These are phyloP conservation scores for Galaxias olidus DNA, from an alignment of 2,797 vertebrate species.

Conservation along the genomic window DNA sequence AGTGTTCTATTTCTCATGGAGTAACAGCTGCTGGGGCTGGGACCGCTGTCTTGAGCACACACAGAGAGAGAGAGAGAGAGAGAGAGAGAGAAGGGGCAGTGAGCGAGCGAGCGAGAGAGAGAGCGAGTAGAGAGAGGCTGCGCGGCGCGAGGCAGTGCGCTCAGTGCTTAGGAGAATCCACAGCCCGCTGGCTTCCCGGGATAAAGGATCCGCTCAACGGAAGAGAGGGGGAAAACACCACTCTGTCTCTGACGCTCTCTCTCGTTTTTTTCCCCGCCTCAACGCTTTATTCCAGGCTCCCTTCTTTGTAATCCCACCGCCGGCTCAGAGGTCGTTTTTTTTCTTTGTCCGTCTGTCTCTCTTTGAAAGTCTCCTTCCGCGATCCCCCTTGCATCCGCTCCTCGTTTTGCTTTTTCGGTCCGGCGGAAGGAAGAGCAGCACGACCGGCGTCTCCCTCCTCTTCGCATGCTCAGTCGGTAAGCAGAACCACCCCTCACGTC, in stretches of 20 bases:
- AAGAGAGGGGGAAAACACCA: conserved; percentile 35
- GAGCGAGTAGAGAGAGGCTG: conserved; percentile 42
- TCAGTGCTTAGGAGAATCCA: conserved; percentile 75
- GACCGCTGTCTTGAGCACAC: conserved; percentile 69
- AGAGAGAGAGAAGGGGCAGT: conserved; percentile 11
- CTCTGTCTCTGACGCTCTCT: conserved; percentile 23
- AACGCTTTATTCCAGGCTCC: conserved; percentile 21
- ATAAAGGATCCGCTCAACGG: conserved; percentile 67
- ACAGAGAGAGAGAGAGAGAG: conserved; percentile 45
- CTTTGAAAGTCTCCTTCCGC: conserved; percentile 56
- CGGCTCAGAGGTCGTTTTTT: conserved; percentile 12
- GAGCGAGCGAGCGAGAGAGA: conserved; percentile 23
- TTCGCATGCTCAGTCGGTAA: conserved; percentile 72
- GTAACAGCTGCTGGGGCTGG: conserved; percentile 69
- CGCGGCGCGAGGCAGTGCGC: conserved; percentile 69
- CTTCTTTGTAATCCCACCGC: conserved; percentile 29
- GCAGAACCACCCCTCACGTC: conserved; percentile 37
- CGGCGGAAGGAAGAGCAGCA: conserved; percentile 59
- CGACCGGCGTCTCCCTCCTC: conserved; percentile 61
- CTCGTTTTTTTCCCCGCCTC: not conserved
- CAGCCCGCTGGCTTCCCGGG: conserved; percentile 70
- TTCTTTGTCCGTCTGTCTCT: conserved; percentile 18
- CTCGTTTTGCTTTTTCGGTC: conserved; percentile 27
- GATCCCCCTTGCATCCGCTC: conserved; percentile 46
- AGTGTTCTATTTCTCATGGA: conserved; percentile 77